A percentile compares a stretch with the other conserved stretches of the same genome.
These are phyloP conservation scores for Erpetoichthys calabaricus DNA, from an alignment of 2,797 vertebrate genomes.

Conservation along the genomic window DNA sequence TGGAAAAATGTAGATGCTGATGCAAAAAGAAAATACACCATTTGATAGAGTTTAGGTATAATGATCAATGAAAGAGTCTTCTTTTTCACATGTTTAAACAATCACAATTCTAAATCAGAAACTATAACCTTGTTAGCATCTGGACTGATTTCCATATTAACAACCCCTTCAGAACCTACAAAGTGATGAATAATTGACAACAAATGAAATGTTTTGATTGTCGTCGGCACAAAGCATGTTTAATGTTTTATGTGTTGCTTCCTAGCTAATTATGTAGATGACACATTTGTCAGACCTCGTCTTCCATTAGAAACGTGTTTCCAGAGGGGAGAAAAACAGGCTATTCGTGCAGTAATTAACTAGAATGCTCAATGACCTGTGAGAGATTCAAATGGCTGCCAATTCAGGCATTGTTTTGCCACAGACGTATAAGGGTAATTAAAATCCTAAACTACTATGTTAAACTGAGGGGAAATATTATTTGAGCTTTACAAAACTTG, in stretches of 20 bases:
- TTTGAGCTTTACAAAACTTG: constrained; percentile 72
- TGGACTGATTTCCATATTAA: constrained; percentile 96
- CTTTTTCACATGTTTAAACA: constrained; percentile 33
- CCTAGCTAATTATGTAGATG: constrained; percentile 89
- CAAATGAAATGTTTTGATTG: constrained; percentile 99
- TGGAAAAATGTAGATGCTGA: no score
- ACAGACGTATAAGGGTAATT: constrained; percentile 68
- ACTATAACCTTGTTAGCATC: constrained; percentile 90
- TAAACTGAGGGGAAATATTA: constrained; percentile 73
- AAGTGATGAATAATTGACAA: constrained; percentile 97
- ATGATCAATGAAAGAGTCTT: constrained; percentile 8
- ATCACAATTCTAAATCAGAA: constrained; percentile 78
- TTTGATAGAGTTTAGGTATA: no score
- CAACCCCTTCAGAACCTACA: constrained; percentile 92
- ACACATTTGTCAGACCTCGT: constrained; percentile 79
- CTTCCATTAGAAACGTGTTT: constrained; percentile 73
- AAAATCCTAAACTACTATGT: constrained; percentile 69
- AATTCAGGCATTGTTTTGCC: constrained; percentile 75
- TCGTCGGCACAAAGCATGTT: constrained; percentile 77
- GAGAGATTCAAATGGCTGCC: constrained; percentile 74
- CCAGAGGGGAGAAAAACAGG: constrained; percentile 71
- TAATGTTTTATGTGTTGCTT: constrained; percentile 92
- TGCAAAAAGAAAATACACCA: no score
- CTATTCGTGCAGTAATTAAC: constrained; percentile 79
- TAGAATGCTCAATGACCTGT: constrained; percentile 79